Evolutionary conservation across 2,113 vertebrate species (phyloP).

Genomic region (Ardeotis arabs): DNA sequence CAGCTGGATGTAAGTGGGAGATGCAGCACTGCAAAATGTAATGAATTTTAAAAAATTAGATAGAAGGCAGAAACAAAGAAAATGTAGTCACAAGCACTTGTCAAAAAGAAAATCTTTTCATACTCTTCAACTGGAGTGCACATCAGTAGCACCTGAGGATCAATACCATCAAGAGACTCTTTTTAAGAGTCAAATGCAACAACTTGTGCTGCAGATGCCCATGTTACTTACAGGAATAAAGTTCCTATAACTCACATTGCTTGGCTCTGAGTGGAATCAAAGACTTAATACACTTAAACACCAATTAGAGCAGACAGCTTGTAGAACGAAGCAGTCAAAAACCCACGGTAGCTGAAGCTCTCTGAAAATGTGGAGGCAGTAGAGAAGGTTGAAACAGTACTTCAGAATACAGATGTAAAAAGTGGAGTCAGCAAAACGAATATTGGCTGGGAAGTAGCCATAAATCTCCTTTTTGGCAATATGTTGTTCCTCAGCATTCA

Average conservation of each 20-base stretch:
- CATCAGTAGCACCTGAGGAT: neutral
- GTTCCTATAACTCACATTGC: neutral
- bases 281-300: neutral
- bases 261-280: neutral
- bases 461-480: neutral
- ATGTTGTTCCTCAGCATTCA: neutral
- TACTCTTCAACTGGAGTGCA: neutral
- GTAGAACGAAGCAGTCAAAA: neutral
- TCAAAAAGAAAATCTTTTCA: neutral
- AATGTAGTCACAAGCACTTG: neutral
- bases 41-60: neutral
- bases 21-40: neutral
- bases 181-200: neutral
- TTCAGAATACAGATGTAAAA: neutral
- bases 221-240: neutral
- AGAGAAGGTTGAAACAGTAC: slow-evolving; percentile 4
- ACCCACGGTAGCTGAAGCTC: neutral
- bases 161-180: neutral
- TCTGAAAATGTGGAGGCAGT: neutral
- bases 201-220: neutral
- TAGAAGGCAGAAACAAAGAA: neutral
- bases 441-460: neutral
- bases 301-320: neutral
- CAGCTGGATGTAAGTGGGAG: neutral
- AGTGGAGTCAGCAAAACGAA: slow-evolving; percentile 3